Evolutionary conservation across 2,113 vertebrate genomes (phyloP).

Genomic region (Prionailurus bengalensis): DNA sequence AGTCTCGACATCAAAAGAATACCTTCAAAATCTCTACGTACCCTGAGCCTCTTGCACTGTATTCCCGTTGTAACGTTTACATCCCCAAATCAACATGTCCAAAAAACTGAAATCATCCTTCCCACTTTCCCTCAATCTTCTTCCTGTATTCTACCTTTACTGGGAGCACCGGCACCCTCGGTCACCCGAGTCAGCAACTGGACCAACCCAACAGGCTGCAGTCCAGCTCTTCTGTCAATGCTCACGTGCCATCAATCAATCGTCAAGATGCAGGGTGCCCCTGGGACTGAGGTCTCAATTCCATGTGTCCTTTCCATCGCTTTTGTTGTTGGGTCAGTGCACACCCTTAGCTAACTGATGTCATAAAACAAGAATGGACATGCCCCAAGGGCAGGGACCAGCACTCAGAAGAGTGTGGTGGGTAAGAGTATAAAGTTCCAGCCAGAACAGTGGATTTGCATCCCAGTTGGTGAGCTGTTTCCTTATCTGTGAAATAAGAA

Average conservation of each 20-base stretch:
- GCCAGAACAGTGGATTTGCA: neutral
- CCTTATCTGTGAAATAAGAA: neutral
- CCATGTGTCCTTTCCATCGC: neutral
- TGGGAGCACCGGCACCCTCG: neutral
- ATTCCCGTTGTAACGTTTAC: fast-evolving
- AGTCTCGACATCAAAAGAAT: neutral
- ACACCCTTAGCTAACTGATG: neutral
- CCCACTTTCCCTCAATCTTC: neutral
- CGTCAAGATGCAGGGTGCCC: neutral
- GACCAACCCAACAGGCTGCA: neutral
- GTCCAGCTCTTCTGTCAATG: neutral
- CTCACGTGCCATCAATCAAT: neutral
- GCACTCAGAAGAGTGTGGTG: neutral
- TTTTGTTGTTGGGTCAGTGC: neutral
- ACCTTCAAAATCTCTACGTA: neutral
- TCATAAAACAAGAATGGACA: neutral
- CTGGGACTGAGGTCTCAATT: neutral
- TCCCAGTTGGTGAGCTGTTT: neutral
- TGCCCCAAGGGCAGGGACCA: neutral
- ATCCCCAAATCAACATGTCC: neutral
- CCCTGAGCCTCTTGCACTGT: fast-evolving
- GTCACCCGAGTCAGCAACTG: neutral
- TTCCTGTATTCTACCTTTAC: neutral
- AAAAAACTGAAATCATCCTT: no score
- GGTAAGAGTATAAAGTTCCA: neutral